phyloP scores from a whole-genome alignment of 2,797 vertebrate species.

The Hypotaenidia philippensis region DNA sequence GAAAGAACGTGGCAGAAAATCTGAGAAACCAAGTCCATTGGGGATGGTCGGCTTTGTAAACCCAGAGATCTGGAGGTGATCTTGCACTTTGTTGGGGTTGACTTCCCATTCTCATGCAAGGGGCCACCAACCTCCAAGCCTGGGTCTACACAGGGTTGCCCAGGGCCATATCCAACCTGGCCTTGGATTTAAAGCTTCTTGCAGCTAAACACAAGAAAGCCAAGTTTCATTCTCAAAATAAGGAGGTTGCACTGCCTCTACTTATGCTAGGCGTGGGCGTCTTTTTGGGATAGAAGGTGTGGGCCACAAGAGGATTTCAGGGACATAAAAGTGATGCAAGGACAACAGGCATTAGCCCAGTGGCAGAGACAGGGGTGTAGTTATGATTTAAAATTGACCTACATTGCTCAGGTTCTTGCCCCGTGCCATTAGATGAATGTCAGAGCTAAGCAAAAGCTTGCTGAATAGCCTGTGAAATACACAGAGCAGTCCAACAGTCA shows the following conservation, averaged over 20 bases:
- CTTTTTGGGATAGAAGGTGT: fast-evolving
- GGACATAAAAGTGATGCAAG: background rate
- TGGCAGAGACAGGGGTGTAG: background rate
- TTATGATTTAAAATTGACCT: background rate
- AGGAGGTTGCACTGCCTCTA: background rate
- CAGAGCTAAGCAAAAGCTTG: background rate
- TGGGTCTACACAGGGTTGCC: too few species aligned
- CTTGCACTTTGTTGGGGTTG: background rate
- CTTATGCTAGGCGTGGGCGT: background rate
- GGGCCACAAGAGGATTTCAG: background rate
- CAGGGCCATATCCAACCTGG: too few species aligned
- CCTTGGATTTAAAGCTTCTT: background rate
- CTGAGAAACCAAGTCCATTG: background rate
- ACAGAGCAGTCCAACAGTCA: background rate
- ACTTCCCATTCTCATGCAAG: background rate
- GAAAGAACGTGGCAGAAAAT: background rate
- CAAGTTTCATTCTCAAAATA: background rate
- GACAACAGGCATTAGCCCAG: background rate
- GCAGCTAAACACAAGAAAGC: background rate
- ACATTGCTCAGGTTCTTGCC: background rate
- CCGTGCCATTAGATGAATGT: background rate
- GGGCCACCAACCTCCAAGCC: too few species aligned
- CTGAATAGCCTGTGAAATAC: background rate
- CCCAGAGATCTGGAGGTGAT: background rate
- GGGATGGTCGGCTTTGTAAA: background rate